Base-by-base conservation (phyloP, 1,140 invertebrate species). In the Alviniconcha marisindica region DNA sequence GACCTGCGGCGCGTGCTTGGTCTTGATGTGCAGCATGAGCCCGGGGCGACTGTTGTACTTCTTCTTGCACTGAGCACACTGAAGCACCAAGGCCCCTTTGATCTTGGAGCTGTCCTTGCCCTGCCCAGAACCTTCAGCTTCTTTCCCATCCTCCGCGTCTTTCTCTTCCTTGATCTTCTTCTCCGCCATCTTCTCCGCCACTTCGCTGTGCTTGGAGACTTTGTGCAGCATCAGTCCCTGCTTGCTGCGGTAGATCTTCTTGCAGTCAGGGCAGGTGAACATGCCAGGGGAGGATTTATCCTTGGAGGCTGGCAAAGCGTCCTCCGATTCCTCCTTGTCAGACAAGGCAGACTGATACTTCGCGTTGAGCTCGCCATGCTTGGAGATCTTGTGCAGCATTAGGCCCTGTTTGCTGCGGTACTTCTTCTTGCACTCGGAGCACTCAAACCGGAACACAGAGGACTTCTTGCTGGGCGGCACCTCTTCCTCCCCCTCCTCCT, bases 201-300 rank as follows among this genome's bases (percentile, higher is more conserved):
- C 36, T 5, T 71, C 69, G 31, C 69, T 33, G 24, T 71, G 69
- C 36, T 71, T 71, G 69, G 69, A 71, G 18, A 71, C 69, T 18
- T 36, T 38, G 69, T 71, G 69, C 69, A 71, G 69, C 69, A 40
- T 40, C 69, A 71, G 33, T 0, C 69, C 69, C 69, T 71, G 69
- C 21, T 40, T 14, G 24, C 69, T 71, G 69, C 36, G 69, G 69
- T 42, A 71, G 10, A 40, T 33, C 36, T 71, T 71, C 1, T 18
- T 24, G 36, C 69, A 71, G 69, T 71, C 69, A 21, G 1, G 7
- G 36, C 69, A 71, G 1, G 38, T 21, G 36, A 18, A 71, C 69
- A 48, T 42, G 69, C 36, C 24, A 18, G 44, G 44, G 7, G 44
- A 10, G 44, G 44, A 48, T 18, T 48, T 48, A 18, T 10, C 7